These are phyloP conservation scores for Eumerus sabulonum DNA, from an alignment of 2,888 invertebrate species.

Conservation along the genomic window DNA sequence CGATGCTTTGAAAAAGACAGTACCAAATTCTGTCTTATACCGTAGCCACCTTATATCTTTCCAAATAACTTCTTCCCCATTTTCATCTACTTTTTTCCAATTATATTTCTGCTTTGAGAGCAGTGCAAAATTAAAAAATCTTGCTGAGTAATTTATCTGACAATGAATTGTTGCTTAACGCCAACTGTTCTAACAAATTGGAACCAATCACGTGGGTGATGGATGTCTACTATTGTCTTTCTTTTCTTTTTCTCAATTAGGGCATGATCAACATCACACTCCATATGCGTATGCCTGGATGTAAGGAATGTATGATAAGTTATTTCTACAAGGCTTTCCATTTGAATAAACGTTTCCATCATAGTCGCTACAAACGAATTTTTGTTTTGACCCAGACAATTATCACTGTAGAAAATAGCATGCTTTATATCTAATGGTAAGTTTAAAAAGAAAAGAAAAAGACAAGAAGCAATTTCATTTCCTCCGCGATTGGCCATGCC, in stretches of 20 bases:
- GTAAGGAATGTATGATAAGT: conserved; percentile 8
- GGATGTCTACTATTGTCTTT: neutral
- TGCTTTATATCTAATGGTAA: conserved; percentile 34
- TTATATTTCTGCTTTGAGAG: neutral
- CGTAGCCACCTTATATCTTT: conserved; percentile 25
- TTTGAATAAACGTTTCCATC: neutral
- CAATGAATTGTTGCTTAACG: neutral
- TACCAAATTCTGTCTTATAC: conserved; percentile 19
- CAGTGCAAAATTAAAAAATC: neutral
- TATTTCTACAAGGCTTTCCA: neutral
- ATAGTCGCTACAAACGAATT: conserved; percentile 3
- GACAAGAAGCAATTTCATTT: conserved; percentile 57
- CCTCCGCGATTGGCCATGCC: conserved; percentile 55
- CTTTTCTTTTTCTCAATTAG: conserved; percentile 10
- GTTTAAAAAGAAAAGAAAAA: conserved; percentile 41
- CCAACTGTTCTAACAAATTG: conserved; percentile 3
- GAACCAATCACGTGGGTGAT: conserved; percentile 11
- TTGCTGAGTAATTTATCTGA: neutral
- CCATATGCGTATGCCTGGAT: conserved; percentile 9
- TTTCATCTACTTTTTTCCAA: neutral
- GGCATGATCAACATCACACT: conserved; percentile 6
- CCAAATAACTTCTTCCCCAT: neutral
- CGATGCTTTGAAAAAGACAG: conserved; percentile 11
- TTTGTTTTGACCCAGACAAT: conserved; percentile 12
- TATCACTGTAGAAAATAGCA: conserved; percentile 29